phyloP scores from a whole-genome alignment of 1,140 invertebrate genomes.

The Drosophila parvula region DNA sequence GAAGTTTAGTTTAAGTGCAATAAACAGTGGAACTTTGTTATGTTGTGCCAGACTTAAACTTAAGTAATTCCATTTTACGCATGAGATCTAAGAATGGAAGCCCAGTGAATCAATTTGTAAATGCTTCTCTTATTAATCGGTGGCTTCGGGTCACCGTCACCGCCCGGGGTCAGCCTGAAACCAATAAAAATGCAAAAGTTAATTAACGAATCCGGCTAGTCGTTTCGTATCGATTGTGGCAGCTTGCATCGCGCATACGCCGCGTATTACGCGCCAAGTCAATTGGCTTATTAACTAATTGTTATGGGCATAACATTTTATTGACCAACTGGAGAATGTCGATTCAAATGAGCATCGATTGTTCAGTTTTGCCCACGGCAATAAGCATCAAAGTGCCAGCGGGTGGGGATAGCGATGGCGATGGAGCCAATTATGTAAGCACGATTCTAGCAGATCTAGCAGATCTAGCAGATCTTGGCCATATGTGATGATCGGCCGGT shows the following conservation, averaged over 20 bases:
- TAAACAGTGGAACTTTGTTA: constrained; percentile 57
- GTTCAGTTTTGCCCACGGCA: constrained; percentile 18
- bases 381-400: constrained; percentile 21
- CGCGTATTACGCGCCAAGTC: constrained; percentile 50
- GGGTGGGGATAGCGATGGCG: background rate
- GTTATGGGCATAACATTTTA: constrained; percentile 59
- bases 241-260: constrained; percentile 49
- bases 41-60: constrained; percentile 68
- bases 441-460: constrained; percentile 48
- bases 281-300: constrained; percentile 71
- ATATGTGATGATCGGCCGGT: constrained; percentile 21
- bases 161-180: constrained; percentile 28
- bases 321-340: constrained; percentile 53
- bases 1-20: constrained; percentile 67
- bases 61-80: constrained; percentile 52
- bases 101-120: constrained; percentile 65
- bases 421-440: constrained; percentile 52
- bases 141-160: constrained; percentile 5
- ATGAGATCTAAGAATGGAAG: constrained; percentile 54
- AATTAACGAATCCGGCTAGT: constrained; percentile 59
- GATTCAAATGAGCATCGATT: constrained; percentile 50
- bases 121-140: constrained; percentile 58
- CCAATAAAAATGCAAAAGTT: constrained; percentile 79
- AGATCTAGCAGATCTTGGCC: constrained; percentile 36
- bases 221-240: constrained; percentile 9